Evolutionary conservation across 2,888 invertebrate genomes (phyloP).

Genomic region (Sinopyrophorus schimmeli): DNA sequence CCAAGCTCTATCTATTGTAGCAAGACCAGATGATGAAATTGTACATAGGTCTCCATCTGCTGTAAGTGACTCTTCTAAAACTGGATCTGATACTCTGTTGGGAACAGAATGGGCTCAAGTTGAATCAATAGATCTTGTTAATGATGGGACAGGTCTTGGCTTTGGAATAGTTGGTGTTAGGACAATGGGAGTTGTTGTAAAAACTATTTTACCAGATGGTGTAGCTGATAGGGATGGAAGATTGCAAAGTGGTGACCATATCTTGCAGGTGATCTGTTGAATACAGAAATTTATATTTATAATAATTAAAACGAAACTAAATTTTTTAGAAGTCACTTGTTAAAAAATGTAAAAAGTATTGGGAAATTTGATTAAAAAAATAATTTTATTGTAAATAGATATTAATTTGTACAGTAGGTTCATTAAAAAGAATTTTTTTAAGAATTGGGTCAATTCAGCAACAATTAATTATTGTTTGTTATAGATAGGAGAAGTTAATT

Average conservation of each 20-base stretch:
- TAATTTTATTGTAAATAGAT: too few species aligned
- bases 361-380: too few species aligned
- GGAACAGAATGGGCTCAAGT: constrained; percentile 94
- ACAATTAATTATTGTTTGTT: constrained; percentile 29
- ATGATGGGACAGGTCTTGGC: constrained; percentile 97
- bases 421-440: too few species aligned
- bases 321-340: neutral
- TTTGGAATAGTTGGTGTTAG: constrained; percentile 98
- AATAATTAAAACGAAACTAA: neutral
- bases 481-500: constrained; percentile 60
- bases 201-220: constrained; percentile 96
- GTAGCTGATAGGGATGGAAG: constrained; percentile 98
- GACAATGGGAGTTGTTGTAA: constrained; percentile 98
- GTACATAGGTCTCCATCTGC: constrained; percentile 64
- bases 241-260: constrained; percentile 96
- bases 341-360: too few species aligned
- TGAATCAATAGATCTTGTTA: constrained; percentile 95
- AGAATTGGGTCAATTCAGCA: too few species aligned
- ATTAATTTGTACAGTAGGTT: too few species aligned
- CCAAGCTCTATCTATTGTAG: constrained; percentile 68
- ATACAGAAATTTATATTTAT: constrained; percentile 35
- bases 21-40: constrained; percentile 53
- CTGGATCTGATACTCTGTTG: constrained; percentile 70
- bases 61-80: constrained; percentile 69
- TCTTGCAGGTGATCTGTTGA: constrained; percentile 76